Evolutionary conservation across 1,140 invertebrate genomes (phyloP).

Genomic region (Trichonephila inaurata): DNA sequence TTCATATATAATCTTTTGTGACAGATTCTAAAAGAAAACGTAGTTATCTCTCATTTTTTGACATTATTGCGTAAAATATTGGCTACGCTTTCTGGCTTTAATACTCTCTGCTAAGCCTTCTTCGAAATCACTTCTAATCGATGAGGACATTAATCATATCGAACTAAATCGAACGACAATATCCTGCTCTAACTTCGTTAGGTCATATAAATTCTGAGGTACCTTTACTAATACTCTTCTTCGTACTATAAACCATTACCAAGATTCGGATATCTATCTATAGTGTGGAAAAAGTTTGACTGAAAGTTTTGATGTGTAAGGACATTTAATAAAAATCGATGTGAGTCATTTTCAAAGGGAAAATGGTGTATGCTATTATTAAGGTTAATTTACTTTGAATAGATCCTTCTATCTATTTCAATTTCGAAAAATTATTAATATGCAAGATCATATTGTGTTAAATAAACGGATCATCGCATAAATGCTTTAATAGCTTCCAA

Average conservation of each 20-base stretch:
- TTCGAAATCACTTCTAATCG: slow-evolving; percentile 6
- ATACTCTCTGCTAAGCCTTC: neutral
- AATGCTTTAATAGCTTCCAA: too few relatives aligned
- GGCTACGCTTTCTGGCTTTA: slow-evolving; percentile 10
- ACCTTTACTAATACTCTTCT: slow-evolving; percentile 22
- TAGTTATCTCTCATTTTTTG: neutral
- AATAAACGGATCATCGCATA: too few relatives aligned
- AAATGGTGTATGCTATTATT: neutral
- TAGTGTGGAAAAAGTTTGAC: slow-evolving; percentile 16
- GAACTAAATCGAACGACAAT: slow-evolving; percentile 33
- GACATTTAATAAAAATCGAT: slow-evolving; percentile 18
- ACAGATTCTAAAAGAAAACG: neutral
- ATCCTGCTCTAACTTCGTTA: slow-evolving; percentile 3
- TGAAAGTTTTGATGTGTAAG: slow-evolving; percentile 15
- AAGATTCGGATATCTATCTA: slow-evolving; percentile 40
- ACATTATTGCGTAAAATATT: neutral
- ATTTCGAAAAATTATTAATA: neutral
- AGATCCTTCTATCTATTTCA: neutral
- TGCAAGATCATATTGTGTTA: too few relatives aligned
- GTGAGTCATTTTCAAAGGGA: neutral
- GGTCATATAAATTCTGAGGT: slow-evolving; percentile 7
- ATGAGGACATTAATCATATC: slow-evolving; percentile 24
- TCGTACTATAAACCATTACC: slow-evolving; percentile 27
- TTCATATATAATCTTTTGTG: neutral
- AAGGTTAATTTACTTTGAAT: neutral